These are phyloP conservation scores for Rhadinocentrus ornatus DNA, from an alignment of 2,797 vertebrate species.

Conservation along the genomic window DNA sequence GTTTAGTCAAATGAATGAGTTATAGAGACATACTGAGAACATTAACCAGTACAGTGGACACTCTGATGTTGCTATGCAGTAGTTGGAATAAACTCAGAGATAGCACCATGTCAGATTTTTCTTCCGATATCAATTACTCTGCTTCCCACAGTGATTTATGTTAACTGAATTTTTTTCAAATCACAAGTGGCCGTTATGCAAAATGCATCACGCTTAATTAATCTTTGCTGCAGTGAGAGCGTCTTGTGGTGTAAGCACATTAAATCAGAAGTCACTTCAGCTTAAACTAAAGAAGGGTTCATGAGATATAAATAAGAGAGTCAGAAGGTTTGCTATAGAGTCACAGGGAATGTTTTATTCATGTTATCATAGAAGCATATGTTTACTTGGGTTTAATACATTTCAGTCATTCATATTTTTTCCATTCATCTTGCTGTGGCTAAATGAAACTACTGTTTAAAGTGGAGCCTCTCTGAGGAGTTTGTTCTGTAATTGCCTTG, in stretches of 20 bases:
- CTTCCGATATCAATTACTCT: slow-evolving; percentile 41
- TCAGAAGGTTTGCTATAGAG: slow-evolving; percentile 10
- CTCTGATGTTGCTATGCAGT: slow-evolving; percentile 18
- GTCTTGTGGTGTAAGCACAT: slow-evolving; percentile 46
- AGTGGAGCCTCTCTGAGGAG: neutral
- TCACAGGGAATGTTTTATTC: slow-evolving; percentile 37
- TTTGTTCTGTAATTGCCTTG: slow-evolving; percentile 1
- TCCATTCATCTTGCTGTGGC: neutral
- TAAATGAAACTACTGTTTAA: neutral
- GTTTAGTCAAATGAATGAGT: slow-evolving; percentile 18
- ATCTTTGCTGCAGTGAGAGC: slow-evolving; percentile 44
- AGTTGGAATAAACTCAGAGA: slow-evolving; percentile 10
- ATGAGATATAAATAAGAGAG: slow-evolving; percentile 29
- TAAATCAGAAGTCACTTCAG: slow-evolving; percentile 49
- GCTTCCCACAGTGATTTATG: slow-evolving; percentile 55
- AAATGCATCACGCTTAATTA: slow-evolving; percentile 60
- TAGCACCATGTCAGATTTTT: slow-evolving; percentile 13
- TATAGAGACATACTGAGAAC: slow-evolving; percentile 7
- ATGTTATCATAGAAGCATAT: slow-evolving; percentile 29
- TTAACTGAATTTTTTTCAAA: slow-evolving; percentile 58
- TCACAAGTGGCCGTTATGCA: slow-evolving; percentile 60
- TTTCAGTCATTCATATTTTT: slow-evolving; percentile 5
- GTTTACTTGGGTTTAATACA: slow-evolving; percentile 27
- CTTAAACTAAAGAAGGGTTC: slow-evolving; percentile 33
- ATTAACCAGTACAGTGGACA: slow-evolving; percentile 9